Percentiles rank a stretch among this genome's conserved stretches.
Evolutionary conservation across 2,797 vertebrate species (phyloP).

Genomic region (Clarias platycephalus): DNA sequence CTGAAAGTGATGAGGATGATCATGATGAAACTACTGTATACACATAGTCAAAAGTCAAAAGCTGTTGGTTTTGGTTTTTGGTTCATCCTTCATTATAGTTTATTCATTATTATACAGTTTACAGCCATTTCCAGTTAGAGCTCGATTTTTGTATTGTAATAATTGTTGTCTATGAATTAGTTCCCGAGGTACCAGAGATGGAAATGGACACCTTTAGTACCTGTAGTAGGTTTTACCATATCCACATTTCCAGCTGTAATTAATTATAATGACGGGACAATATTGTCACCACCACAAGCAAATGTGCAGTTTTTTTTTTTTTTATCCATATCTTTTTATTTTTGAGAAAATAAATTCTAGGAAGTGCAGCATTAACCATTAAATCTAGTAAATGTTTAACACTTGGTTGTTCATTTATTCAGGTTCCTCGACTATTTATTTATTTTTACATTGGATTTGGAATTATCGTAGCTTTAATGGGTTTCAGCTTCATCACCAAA

Average conservation of each 20-base stretch:
- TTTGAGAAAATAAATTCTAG: background rate
- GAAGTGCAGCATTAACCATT: background rate
- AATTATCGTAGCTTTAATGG: conserved; percentile 34
- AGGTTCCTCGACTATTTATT: background rate
- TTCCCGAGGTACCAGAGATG: too few relatives aligned
- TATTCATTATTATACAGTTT: too few relatives aligned
- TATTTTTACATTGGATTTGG: conserved; percentile 6
- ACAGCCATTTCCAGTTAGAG: too few relatives aligned
- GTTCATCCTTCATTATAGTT: too few relatives aligned
- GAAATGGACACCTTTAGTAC: background rate
- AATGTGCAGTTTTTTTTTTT: conserved; percentile 2
- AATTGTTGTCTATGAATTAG: too few relatives aligned
- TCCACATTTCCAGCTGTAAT: background rate
- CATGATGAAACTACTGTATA: too few relatives aligned
- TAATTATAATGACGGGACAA: background rate
- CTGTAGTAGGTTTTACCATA: background rate
- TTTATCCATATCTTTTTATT: background rate
- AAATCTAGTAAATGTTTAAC: conserved; percentile 40
- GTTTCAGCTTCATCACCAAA: conserved; percentile 9
- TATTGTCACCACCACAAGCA: background rate
- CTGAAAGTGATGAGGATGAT: too few relatives aligned
- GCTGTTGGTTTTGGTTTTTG: too few relatives aligned
- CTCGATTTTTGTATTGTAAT: too few relatives aligned
- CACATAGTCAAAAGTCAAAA: too few relatives aligned
- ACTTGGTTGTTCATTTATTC: background rate